Conservation (phyloP, 2,113 vertebrate genomes). For the Sebastes fasciatus region DNA sequence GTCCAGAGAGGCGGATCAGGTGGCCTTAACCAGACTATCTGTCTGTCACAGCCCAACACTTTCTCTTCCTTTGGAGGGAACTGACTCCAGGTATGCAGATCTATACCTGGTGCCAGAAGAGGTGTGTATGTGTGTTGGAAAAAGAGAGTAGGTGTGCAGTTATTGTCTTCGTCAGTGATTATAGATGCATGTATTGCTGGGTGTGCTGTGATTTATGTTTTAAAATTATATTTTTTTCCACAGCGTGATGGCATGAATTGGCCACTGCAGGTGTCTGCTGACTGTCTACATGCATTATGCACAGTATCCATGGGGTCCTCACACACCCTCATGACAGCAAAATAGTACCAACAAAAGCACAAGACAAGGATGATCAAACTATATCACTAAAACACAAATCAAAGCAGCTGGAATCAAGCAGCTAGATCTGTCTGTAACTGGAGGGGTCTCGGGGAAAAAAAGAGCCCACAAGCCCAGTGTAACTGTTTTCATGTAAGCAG, state of each 20-base stretch:
- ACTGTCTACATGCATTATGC: conserved; percentile 48
- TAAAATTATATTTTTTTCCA: not conserved
- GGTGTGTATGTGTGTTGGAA: conserved; percentile 9
- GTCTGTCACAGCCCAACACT: conserved; percentile 48
- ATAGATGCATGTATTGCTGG: conserved; percentile 35
- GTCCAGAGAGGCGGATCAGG: conserved; percentile 55
- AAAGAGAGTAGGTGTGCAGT: not conserved
- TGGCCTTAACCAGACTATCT: conserved; percentile 53
- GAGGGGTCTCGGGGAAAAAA: conserved; percentile 30
- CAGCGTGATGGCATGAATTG: conserved; percentile 38
- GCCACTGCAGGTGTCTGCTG: conserved; percentile 68
- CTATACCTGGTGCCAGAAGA: conserved; percentile 15
- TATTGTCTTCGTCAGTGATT: conserved; percentile 24
- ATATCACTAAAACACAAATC: conserved; percentile 38
- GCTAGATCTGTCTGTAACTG: conserved; percentile 43
- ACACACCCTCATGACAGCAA: conserved; percentile 16
- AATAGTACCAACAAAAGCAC: not conserved
- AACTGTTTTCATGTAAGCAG: conserved; percentile 52
- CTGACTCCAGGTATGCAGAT: conserved; percentile 31
- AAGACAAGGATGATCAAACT: conserved; percentile 40
- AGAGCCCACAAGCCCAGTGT: conserved; percentile 3
- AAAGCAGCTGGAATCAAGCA: conserved; percentile 67
- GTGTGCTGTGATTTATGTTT: conserved; percentile 27
- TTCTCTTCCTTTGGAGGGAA: conserved; percentile 45
- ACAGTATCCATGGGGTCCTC: not conserved